phyloP scores from a whole-genome alignment of 2,888 invertebrate genomes.

The Folsomia manolachei region DNA sequence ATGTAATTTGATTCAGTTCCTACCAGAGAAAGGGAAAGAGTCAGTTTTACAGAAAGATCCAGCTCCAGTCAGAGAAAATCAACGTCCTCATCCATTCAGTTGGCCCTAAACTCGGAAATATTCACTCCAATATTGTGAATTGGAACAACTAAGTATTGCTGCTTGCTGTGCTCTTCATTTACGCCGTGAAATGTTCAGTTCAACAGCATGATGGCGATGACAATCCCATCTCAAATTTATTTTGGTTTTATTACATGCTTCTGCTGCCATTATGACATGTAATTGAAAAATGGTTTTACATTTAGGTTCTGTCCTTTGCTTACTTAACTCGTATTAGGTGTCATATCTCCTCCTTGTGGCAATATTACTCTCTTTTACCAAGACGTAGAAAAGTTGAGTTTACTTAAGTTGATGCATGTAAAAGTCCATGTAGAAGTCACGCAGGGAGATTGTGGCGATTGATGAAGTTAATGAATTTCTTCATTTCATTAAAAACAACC shows the following conservation, averaged over 20 bases:
- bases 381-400: too few relatives aligned
- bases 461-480: too few relatives aligned
- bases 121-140: background rate
- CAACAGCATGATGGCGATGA: background rate
- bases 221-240: background rate
- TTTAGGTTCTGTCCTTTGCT: background rate
- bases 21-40: background rate
- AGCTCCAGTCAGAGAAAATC: background rate
- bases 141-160: too few relatives aligned
- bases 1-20: slow-evolving; percentile 20
- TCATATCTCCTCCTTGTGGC: too few relatives aligned
- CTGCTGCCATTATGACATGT: background rate
- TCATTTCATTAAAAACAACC: too few relatives aligned
- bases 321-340: background rate
- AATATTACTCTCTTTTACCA: too few relatives aligned
- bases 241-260: background rate
- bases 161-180: too few relatives aligned
- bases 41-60: too few relatives aligned
- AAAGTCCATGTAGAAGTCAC: background rate
- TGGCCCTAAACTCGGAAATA: background rate
- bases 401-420: background rate
- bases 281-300: background rate
- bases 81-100: slow-evolving; percentile 13
- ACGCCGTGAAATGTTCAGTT: background rate
- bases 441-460: too few relatives aligned